Evolutionary conservation across 2,888 invertebrate genomes (phyloP), one percentile per base, ranked within the genome.

Genomic region (Drosophila kanekoi): DNA sequence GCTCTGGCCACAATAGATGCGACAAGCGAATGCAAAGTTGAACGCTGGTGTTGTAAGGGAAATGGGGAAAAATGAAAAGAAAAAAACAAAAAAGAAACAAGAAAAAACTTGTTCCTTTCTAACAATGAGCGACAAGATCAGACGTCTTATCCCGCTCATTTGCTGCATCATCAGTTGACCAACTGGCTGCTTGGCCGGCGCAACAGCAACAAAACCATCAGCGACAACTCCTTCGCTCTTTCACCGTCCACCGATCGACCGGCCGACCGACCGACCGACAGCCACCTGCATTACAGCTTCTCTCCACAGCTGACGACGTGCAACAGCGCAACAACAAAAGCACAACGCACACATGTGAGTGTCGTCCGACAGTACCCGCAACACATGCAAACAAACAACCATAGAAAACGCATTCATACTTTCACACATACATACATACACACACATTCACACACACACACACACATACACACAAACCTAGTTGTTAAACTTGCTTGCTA

Each of bases 401-500:
- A 73, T 72, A 68, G 68, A 59, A 73, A 67, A 74, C 60, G 67
- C 74, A 72, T 74, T 66, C 57, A 72, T 54, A 74, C 62, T 68
- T 60, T 56, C 32, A 57, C 10, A 45, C 45, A 56, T 10, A 45
- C 10, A 37, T 4, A 44, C n/a, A 41, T 14, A 16, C 32, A 48
- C 43, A 37, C n/a, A 14, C 32, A 32, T 37, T n/a, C n/a, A 53
- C n/a, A 11, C 28, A 18, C n/a, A 41, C 18, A 16, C 32, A 48
- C 43, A 37, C n/a, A 14, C 32, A 32, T 37, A 16, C n/a, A 53
- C n/a, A 11, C 28, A 18, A 23, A 16, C 64, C 45, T 62, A 72
- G 72, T 72, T 77, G 81, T 69, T 78, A 64, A 80, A 80, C 81
- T 80, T 80, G 80, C 72, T 80, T 69, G 72, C 81, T 72, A 48